phyloP scores from a whole-genome alignment of 37 sponge, comb jelly and placozoan species.

The Ephydatia muelleri region DNA sequence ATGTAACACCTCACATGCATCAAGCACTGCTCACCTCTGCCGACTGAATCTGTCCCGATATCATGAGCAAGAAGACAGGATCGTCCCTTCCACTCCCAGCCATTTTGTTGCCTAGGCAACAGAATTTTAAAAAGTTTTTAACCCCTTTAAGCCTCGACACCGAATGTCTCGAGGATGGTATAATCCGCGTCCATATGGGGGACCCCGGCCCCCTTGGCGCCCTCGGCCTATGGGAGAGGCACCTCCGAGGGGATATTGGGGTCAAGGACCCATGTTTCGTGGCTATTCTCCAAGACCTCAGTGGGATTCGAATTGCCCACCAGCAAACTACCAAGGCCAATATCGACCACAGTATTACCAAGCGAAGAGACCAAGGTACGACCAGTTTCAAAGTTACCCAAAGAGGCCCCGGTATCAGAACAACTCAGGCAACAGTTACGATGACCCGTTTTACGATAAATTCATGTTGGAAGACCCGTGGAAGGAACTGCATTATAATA shows the following conservation, averaged over 20 bases:
- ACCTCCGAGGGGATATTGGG: background rate
- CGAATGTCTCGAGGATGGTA: background rate
- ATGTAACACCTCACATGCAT: background rate
- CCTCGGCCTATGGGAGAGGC: background rate
- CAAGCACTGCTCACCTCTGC: slow-evolving; percentile 59
- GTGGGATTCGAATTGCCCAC: background rate
- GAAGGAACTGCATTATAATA: slow-evolving; percentile 15
- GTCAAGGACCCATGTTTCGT: background rate
- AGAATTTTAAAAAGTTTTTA: background rate
- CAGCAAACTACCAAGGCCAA: background rate
- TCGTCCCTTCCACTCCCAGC: slow-evolving; percentile 13
- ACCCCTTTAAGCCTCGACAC: background rate
- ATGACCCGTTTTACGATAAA: slow-evolving; percentile 40
- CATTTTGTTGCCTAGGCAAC: background rate
- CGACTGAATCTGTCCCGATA: slow-evolving; percentile 82
- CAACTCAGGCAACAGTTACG: background rate
- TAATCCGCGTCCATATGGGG: background rate
- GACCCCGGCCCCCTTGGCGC: background rate
- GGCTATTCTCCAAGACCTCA: background rate
- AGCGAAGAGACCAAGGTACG: background rate
- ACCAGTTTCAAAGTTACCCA: background rate
- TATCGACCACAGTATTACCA: background rate
- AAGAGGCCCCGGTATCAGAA: background rate
- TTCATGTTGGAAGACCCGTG: slow-evolving; percentile 62
- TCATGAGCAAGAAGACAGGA: slow-evolving; percentile 80